Evolutionary conservation across 2,797 vertebrate species (phyloP), one percentile per base, ranked within the genome.

Genomic region (Protonibea diacanthus): DNA sequence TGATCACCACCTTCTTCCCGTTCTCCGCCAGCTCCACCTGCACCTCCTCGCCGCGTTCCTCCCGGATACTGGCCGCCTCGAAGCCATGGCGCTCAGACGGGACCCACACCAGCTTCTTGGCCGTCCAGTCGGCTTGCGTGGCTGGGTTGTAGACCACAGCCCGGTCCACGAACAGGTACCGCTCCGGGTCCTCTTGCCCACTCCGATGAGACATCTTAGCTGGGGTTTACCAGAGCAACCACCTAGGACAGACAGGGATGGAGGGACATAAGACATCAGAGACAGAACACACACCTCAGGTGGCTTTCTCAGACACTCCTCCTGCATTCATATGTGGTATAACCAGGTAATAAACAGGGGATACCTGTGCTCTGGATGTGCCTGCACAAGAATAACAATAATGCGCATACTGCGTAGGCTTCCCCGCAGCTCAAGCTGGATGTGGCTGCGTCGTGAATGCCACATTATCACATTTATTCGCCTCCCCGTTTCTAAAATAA

Each of bases 101-200:
- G 71, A 99, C 94, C 98, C 98, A 99, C 83, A 99, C 97, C 86
- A 99, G 89, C 86, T 98, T 98, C 82, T 99, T 99, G 67, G 98
- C 98, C 4, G 97, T 99, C 97, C 98, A 99, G 86, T 99, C 98
- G 0, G 98, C 98, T 94, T 99, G 98, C 0, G 97, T 97, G 91
- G 97, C 97, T 44, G 97, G 97, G 94, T 99, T 99, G 94, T 98
- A 99, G 70, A 99, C 97, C 67, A 98, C 97, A 44, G 97, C 97
- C 85, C 97, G 97, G 82, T 99, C 98, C 93, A 99, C 98, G 2
- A 98, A 99, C 91, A 99, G 96, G 92, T 99, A 99, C 49, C 97
- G 94, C 95, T 99, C 98, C 0, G 98, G 97, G 92, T 99, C 98
- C 90, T 99, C 98, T 87, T 96, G 96, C 38, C 96, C 97, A 68